A percentile compares a stretch with the other conserved stretches of the same genome.
Evolutionary conservation across 2,888 invertebrate genomes (phyloP).

Genomic region (Drosophila mayaguana): DNA sequence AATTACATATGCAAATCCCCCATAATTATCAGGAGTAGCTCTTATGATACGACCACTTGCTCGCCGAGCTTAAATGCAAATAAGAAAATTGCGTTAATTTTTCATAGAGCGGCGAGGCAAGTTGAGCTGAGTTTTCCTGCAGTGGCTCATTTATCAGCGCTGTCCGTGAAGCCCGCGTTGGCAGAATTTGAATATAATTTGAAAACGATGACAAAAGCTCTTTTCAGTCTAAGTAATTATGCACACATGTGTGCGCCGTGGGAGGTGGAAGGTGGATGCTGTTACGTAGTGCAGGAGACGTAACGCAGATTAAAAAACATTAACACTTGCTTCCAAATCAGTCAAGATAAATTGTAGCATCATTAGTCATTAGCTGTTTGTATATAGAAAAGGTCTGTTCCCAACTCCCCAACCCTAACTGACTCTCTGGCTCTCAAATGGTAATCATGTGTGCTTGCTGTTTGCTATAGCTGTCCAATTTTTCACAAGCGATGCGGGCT

Average conservation of each 20-base stretch:
- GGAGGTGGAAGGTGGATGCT: background rate
- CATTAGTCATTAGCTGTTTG: slow-evolving; percentile 73
- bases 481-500: slow-evolving; percentile 43
- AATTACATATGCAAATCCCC: slow-evolving; percentile 69
- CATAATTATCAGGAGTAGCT: slow-evolving; percentile 56
- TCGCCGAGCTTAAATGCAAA: slow-evolving; percentile 47
- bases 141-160: slow-evolving; percentile 67
- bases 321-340: slow-evolving; percentile 72
- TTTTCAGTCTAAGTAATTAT: slow-evolving; percentile 62
- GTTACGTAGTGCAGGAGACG: background rate
- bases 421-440: slow-evolving; percentile 3
- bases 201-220: slow-evolving; percentile 66
- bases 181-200: slow-evolving; percentile 70
- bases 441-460: slow-evolving; percentile 58
- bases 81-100: slow-evolving; percentile 56
- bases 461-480: slow-evolving; percentile 52
- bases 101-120: slow-evolving; percentile 37
- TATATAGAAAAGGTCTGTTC: slow-evolving; percentile 6
- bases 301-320: slow-evolving; percentile 59
- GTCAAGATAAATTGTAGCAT: slow-evolving; percentile 71
- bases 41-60: slow-evolving; percentile 18
- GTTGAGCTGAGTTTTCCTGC: slow-evolving; percentile 24
- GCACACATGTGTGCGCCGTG: slow-evolving; percentile 41
- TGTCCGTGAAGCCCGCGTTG: slow-evolving; percentile 47
- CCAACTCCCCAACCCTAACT: background rate